Percentiles rank a stretch among this genome's conserved stretches.
Conservation (phyloP, 2,113 vertebrate genomes). For the Synchiropus splendidus region DNA sequence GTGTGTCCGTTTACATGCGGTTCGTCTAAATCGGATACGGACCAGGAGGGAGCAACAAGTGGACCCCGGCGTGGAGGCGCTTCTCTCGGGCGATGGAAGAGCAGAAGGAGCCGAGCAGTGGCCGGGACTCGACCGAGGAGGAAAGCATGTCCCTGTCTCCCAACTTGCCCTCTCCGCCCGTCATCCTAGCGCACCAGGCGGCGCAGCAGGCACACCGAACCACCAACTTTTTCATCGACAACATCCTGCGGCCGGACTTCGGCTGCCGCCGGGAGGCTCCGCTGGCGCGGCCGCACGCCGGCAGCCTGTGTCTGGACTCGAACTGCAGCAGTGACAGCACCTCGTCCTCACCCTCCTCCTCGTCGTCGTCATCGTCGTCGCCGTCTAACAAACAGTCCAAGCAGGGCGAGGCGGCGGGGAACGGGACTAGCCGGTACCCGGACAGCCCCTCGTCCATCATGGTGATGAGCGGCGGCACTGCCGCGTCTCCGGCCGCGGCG, state of each 20-base stretch:
- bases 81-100: conserved; percentile 71
- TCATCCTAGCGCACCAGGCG: conserved; percentile 69
- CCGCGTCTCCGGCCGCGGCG: conserved; percentile 53
- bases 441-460: conserved; percentile 76
- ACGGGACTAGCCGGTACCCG: conserved; percentile 72
- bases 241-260: conserved; percentile 92
- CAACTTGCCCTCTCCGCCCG: conserved; percentile 65
- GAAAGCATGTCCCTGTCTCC: conserved; percentile 80
- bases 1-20: conserved; percentile 36
- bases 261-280: conserved; percentile 81
- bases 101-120: conserved; percentile 64
- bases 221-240: conserved; percentile 95
- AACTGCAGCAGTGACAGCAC: conserved; percentile 81
- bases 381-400: conserved; percentile 67
- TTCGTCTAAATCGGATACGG: conserved; percentile 46
- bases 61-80: conserved; percentile 64
- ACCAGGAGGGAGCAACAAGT: conserved; percentile 61
- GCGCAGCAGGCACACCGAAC: conserved; percentile 79
- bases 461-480: conserved; percentile 75
- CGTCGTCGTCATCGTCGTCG: conserved; percentile 54
- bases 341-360: conserved; percentile 65
- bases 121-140: conserved; percentile 75
- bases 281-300: conserved; percentile 66
- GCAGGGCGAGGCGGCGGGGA: conserved; percentile 63
- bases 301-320: conserved; percentile 74